A percentile compares a stretch with the other conserved stretches of the same genome.
These are phyloP conservation scores for Teleiodes luculella DNA, from an alignment of 2,888 invertebrate species.

Conservation along the genomic window DNA sequence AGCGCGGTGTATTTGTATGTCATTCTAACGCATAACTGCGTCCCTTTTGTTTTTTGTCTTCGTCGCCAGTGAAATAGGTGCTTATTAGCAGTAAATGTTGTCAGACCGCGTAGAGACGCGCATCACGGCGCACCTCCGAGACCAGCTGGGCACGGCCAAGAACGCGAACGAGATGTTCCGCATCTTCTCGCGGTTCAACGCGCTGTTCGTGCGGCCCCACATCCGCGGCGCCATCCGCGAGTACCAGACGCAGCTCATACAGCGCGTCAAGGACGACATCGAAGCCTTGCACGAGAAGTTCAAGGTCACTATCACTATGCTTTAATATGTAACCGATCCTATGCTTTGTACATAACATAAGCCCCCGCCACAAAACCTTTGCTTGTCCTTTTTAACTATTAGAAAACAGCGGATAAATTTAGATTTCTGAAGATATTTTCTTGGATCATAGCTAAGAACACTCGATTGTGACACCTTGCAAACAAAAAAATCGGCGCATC, in stretches of 20 bases:
- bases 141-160: constrained; percentile 98
- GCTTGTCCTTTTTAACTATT: too few relatives aligned
- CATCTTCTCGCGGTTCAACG: constrained; percentile 98
- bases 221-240: constrained; percentile 99
- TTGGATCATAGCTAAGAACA: too few relatives aligned
- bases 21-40: too few relatives aligned
- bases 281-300: constrained; percentile 98
- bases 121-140: constrained; percentile 97
- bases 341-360: background rate
- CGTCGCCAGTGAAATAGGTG: too few relatives aligned
- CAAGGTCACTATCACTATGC: constrained; percentile 80
- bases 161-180: constrained; percentile 99
- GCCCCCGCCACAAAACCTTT: too few relatives aligned
- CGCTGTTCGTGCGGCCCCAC: constrained; percentile 98
- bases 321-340: background rate
- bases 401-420: too few relatives aligned
- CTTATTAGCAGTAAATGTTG: too few relatives aligned
- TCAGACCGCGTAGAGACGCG: constrained; percentile 96
- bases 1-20: too few relatives aligned
- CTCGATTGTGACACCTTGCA: too few relatives aligned
- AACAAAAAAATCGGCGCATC: too few relatives aligned
- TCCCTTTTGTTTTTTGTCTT: too few relatives aligned
- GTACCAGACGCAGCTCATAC: constrained; percentile 99
- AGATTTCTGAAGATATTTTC: too few relatives aligned
- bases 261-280: constrained; percentile 99